Conservation (phyloP, 2,888 invertebrate species). For the Spodoptera exigua region DNA sequence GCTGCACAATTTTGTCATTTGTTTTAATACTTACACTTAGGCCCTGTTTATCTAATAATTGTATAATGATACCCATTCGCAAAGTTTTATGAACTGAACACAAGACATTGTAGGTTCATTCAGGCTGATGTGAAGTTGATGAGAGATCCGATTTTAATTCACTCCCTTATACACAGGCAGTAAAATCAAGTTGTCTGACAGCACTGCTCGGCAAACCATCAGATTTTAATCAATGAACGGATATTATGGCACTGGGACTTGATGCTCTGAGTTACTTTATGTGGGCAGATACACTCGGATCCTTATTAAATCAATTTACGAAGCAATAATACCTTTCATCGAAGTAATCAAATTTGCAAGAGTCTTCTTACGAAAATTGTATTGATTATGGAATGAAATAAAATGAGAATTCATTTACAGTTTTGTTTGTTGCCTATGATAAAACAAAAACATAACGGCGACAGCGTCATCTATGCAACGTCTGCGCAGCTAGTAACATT, state of each 20-base stretch:
- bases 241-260: constrained; percentile 58
- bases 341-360: no score
- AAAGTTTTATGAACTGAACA: constrained; percentile 9
- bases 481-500: constrained; percentile 61
- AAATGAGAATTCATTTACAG: not conserved
- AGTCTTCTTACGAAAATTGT: no score
- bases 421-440: constrained; percentile 24
- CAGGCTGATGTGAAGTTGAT: not conserved
- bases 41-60: constrained; percentile 7
- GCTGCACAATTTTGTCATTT: constrained; percentile 74
- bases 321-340: not conserved
- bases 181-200: constrained; percentile 47
- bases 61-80: no score
- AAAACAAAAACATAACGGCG: constrained; percentile 16
- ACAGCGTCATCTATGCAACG: constrained; percentile 54
- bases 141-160: constrained; percentile 26
- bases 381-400: no score
- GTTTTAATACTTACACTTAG: constrained; percentile 59
- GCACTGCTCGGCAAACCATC: constrained; percentile 23
- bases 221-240: constrained; percentile 61
- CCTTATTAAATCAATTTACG: constrained; percentile 10
- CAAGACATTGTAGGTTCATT: constrained; percentile 6
- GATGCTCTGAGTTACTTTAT: constrained; percentile 21
- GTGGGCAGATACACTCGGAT: constrained; percentile 4
- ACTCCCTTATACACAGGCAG: constrained; percentile 22